These are phyloP conservation scores for Eupithecia subumbrata DNA, from an alignment of 2,888 invertebrate genomes.

Conservation along the genomic window DNA sequence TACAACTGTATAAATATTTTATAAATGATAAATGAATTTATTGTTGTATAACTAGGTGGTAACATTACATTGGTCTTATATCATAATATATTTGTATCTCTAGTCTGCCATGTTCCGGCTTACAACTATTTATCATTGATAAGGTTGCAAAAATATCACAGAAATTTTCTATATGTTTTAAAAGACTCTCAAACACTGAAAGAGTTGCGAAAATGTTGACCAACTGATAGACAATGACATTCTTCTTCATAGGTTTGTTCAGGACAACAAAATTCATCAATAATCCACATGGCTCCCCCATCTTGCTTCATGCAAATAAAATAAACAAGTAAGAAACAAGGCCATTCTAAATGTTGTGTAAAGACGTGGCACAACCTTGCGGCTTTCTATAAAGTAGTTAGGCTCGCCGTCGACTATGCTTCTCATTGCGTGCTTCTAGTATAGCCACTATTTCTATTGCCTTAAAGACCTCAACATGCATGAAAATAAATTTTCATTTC, in stretches of 20 bases:
- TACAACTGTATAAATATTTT: neutral
- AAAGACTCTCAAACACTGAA: neutral
- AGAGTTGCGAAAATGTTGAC: slow-evolving; percentile 3
- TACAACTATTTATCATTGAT: too few species aligned
- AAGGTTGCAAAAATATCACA: neutral
- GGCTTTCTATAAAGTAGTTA: slow-evolving; percentile 69
- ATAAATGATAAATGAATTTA: too few species aligned
- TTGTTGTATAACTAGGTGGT: too few species aligned
- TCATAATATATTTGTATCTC: too few species aligned
- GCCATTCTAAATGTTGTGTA: slow-evolving; percentile 58
- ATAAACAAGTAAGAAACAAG: slow-evolving; percentile 76
- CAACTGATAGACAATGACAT: slow-evolving; percentile 45
- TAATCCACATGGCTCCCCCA: slow-evolving; percentile 78
- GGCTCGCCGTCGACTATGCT: slow-evolving; percentile 49
- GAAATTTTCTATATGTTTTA: neutral
- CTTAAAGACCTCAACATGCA: slow-evolving; percentile 24
- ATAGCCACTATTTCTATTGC: slow-evolving; percentile 22
- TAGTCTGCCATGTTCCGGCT: too few species aligned
- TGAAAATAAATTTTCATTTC: slow-evolving; percentile 31
- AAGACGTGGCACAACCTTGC: slow-evolving; percentile 58
- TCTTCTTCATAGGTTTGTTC: slow-evolving; percentile 80
- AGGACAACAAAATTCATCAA: slow-evolving; percentile 79
- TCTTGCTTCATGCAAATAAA: slow-evolving; percentile 81
- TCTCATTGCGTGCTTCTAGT: slow-evolving; percentile 41
- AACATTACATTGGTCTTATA: too few species aligned